Evolutionary conservation across 1,140 invertebrate species (phyloP), one percentile per base, ranked within the genome.

Genomic region (Caerostris extrusa): DNA sequence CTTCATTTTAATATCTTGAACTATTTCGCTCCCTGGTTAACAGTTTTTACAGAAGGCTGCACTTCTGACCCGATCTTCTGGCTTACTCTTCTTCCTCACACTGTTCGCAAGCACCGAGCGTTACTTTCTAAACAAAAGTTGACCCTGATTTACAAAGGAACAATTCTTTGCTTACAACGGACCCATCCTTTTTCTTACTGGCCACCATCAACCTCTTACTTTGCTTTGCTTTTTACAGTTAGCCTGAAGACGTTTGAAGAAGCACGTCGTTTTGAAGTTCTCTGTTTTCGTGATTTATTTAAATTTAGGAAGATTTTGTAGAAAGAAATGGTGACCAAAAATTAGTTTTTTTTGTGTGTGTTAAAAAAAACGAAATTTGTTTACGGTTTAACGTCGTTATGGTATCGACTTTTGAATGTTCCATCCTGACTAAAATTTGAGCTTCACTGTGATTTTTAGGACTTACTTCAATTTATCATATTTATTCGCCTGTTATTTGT

Each of bases 71-170:
- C 71, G 92, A 93, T 93, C 85, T 82, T 34, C 19, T 64, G 92
- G 19, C 92, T 92, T 86, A 92, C 57, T 86, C 64, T 92, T 69
- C 82, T 57, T 57, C 50, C 61, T 19, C 53, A 3, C 85, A 34
- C 6, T 93, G 92, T 93, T 93, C 61, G 92, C 8, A 64, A 64
- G 53, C 64, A 93, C 56, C 7, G 57, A 87, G 57, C 92, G 92
- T 93, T 89, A 56, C 92, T 6, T 61, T 64, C 92, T 6, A 93
- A 88, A 93, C 92, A 93, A 93, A 93, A 93, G 92, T 71, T 89
- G 92, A 93, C 92, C 92, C 92, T 93, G 92, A 93, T 93, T 93
- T 64, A 64, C 14, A 89, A 71, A 82, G 55, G 69, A 88, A 81
- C 85, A 87, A 81, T 88, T 81, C 57, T 14, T 55, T 56, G 67